Conservation (phyloP, 2,888 invertebrate genomes). For the Sympetrum striolatum region DNA sequence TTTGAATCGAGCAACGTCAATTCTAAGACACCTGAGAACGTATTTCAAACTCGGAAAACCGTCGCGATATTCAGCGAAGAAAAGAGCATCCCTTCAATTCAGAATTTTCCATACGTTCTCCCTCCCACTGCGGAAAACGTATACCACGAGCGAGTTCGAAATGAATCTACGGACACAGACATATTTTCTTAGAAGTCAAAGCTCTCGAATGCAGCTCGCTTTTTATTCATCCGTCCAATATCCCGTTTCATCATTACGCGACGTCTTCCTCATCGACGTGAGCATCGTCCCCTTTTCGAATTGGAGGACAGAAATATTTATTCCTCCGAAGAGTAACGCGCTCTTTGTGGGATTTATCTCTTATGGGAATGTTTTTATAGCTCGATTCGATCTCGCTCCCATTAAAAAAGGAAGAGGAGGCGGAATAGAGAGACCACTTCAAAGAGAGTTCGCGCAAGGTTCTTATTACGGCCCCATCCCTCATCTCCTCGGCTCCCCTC, state of each 20-base stretch:
- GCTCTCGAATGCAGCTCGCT: background rate
- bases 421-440: background rate
- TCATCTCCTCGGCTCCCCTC: background rate
- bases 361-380: background rate
- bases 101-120: too few species aligned
- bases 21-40: too few species aligned
- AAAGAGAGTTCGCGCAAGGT: background rate
- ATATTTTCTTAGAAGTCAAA: background rate
- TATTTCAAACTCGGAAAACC: too few species aligned
- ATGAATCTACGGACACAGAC: background rate
- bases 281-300: background rate
- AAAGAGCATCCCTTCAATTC: too few species aligned
- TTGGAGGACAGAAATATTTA: background rate
- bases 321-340: background rate
- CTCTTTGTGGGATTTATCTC: background rate
- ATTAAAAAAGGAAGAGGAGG: background rate
- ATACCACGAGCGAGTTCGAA: background rate
- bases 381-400: background rate
- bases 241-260: background rate
- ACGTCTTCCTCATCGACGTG: background rate
- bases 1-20: too few species aligned
- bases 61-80: too few species aligned
- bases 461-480: background rate
- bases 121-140: background rate
- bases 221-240: background rate